Evolutionary conservation across 2,888 invertebrate species (phyloP).

Genomic region (Cloeon dipterum): DNA sequence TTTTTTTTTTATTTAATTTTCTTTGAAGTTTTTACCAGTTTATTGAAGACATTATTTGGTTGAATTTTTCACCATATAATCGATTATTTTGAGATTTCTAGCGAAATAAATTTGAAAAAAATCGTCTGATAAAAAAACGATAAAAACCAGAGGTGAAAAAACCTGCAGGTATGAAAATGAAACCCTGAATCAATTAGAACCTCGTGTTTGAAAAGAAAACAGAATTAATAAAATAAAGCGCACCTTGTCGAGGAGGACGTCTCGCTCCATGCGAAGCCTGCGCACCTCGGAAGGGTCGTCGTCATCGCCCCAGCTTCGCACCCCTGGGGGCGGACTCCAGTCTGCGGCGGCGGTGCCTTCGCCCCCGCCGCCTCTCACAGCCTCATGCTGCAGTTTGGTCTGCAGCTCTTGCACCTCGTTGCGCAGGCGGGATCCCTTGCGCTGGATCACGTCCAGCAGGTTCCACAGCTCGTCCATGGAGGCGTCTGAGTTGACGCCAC

Average conservation of each 20-base stretch:
- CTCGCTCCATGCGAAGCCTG: slow-evolving; percentile 44
- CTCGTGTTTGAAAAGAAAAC: no score
- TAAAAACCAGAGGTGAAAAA: no score
- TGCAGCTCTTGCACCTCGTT: slow-evolving; percentile 25
- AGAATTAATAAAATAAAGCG: no score
- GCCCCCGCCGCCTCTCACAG: slow-evolving; percentile 13
- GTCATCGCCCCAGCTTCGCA: slow-evolving; percentile 1
- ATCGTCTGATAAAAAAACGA: no score
- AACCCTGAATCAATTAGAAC: no score
- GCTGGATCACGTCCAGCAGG: slow-evolving; percentile 64
- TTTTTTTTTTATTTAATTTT: no score
- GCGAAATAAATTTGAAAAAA: no score
- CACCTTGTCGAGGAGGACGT: slow-evolving; percentile 45
- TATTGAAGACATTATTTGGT: no score
- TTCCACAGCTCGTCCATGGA: slow-evolving; percentile 69
- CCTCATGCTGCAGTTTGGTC: slow-evolving; percentile 33
- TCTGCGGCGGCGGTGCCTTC: slow-evolving; percentile 1
- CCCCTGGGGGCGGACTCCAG: not conserved
- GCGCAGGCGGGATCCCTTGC: slow-evolving; percentile 44
- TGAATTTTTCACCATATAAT: no score
- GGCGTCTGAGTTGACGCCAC: slow-evolving; percentile 15
- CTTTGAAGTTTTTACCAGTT: no score
- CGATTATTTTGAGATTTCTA: no score
- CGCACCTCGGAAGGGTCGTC: slow-evolving; percentile 22
- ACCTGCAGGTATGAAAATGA: no score